A percentile compares a stretch with the other conserved stretches of the same genome.
phyloP scores from a whole-genome alignment of 2,888 invertebrate genomes.

The Tenthredo livida region DNA sequence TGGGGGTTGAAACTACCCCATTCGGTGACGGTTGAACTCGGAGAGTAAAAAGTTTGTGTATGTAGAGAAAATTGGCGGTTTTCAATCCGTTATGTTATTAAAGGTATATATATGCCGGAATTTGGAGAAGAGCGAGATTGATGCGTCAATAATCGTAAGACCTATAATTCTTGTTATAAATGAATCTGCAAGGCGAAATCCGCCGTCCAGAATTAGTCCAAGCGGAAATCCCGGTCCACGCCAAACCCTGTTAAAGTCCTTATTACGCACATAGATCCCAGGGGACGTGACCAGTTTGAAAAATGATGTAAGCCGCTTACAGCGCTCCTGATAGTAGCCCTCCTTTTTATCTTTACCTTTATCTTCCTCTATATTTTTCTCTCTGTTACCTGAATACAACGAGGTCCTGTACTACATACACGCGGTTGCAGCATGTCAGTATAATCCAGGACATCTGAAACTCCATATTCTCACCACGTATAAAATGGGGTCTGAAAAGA shows the following conservation, averaged over 20 bases:
- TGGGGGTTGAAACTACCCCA: background rate
- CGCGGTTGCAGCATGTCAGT: background rate
- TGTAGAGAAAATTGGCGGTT: background rate
- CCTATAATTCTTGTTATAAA: background rate
- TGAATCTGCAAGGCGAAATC: constrained; percentile 5
- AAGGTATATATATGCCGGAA: background rate
- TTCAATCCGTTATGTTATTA: background rate
- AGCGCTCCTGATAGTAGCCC: constrained; percentile 41
- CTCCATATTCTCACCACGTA: constrained; percentile 25
- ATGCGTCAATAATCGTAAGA: background rate
- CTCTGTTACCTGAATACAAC: constrained; percentile 1
- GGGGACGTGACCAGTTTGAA: constrained; percentile 48
- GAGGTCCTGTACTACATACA: background rate
- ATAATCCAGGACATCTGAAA: constrained; percentile 22
- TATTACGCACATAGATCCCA: constrained; percentile 44
- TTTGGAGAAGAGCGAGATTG: background rate
- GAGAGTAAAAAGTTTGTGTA: background rate
- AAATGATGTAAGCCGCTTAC: constrained; percentile 54
- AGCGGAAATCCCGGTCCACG: constrained; percentile 14
- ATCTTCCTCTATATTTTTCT: background rate
- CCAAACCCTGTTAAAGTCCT: constrained; percentile 32
- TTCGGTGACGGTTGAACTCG: background rate
- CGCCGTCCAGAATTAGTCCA: background rate
- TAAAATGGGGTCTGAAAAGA: constrained; percentile 27
- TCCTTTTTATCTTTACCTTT: background rate